Evolutionary conservation across 2,113 vertebrate species (phyloP).

Genomic region (Odontophorus gujanensis): DNA sequence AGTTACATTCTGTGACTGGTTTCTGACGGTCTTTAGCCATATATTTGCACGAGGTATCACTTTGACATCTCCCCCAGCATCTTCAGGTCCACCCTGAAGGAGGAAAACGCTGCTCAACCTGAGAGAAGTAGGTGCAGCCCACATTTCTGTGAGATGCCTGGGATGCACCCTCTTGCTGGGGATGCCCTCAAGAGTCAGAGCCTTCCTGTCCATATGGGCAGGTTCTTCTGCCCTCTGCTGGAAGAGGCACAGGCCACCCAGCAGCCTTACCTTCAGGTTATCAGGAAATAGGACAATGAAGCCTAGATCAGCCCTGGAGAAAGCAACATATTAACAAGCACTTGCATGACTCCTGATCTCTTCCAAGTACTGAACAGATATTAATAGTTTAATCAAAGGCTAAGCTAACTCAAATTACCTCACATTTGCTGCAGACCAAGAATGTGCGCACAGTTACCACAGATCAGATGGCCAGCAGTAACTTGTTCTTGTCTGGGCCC

Average conservation of each 20-base stretch:
- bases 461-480: conserved; percentile 58
- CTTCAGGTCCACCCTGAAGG: not conserved
- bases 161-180: not conserved
- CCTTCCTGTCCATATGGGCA: not conserved
- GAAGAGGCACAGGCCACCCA: not conserved
- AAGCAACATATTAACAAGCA: not conserved
- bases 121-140: not conserved
- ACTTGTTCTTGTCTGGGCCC: conserved; percentile 18
- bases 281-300: not conserved
- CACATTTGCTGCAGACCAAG: conserved; percentile 62
- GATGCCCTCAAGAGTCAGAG: not conserved
- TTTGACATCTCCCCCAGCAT: not conserved
- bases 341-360: conserved; percentile 3
- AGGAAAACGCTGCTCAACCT: not conserved
- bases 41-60: not conserved
- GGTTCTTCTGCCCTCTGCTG: conserved; percentile 5
- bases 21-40: not conserved
- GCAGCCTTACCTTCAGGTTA: not conserved
- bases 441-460: conserved; percentile 34
- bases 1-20: not conserved
- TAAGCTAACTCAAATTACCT: conserved; percentile 68
- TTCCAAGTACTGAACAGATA: conserved; percentile 62
- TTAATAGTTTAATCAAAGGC: conserved; percentile 72
- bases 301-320: not conserved
- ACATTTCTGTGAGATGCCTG: not conserved